Evolutionary conservation across 2,888 invertebrate genomes (phyloP), one percentile per base, ranked within the genome.

Genomic region (Rhaphigaster nebulosa): DNA sequence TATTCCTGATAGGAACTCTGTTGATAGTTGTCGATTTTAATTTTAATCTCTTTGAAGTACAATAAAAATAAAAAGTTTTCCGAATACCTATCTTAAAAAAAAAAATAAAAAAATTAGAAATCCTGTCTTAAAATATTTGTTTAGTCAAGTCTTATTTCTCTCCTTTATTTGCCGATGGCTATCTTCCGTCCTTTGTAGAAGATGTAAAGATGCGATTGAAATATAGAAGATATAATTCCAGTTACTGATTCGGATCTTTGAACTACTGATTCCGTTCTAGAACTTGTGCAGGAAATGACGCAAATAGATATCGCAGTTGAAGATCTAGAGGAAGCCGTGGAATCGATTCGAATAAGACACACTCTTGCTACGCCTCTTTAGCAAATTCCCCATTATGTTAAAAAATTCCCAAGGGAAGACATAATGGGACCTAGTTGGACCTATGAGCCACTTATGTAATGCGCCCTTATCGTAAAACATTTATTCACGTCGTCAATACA

Each of bases 391-490:
- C 65, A 50, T 38, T 41, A 84, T 84, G 84, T 45, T 84, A 84
- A 84, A 84, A 84, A 84, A 84, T 84, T 50, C 45, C 45, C 84
- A 18, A 84, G 45, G n/a, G n/a, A 3, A 10, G 70, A 23, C 15
- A 50, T 84, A 50, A 84, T 84, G n/a, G n/a, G 45, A 41, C 18
- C 38, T 84, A 84, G 84, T n/a, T 50, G 38, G 26, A 23, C n/a
- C n/a, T 84, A 84, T 84, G 80, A 41, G 6, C 80, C n/a, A 80
- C 38, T 84, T 45, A 84, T 45, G 84, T 84, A 84, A 84, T 45
- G 13, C 15, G 18, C 26, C 45, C 84, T 84, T 84, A 84, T 84
- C 84, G 45, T 84, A 45, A 84, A 84, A 84, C 84, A 84, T 84
- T 84, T 84, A 84, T 84, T 84, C 84, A 45, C 45, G 18, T 45